phyloP scores from a whole-genome alignment of 2,888 invertebrate species.

The Ichneumon xanthorius region DNA sequence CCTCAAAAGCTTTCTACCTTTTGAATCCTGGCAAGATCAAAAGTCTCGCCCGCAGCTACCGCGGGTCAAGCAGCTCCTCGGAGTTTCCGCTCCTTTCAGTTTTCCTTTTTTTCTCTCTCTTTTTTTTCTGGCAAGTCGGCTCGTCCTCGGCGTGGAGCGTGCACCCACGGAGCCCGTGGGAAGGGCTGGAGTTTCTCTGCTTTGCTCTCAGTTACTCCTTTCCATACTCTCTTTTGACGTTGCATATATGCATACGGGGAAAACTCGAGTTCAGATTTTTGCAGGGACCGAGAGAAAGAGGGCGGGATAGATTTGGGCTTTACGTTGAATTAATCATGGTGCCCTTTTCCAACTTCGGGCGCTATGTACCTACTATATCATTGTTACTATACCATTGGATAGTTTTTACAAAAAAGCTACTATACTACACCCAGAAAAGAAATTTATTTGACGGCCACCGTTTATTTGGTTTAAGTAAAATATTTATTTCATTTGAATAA shows the following conservation, averaged over 20 bases:
- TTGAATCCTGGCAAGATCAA: slow-evolving; percentile 75
- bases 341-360: slow-evolving; percentile 25
- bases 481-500: too few species aligned
- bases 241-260: slow-evolving; percentile 41
- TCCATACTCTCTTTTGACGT: slow-evolving; percentile 50
- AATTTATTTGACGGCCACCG: too few species aligned
- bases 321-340: slow-evolving; percentile 55
- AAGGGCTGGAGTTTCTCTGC: slow-evolving; percentile 52
- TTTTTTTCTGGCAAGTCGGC: slow-evolving; percentile 32
- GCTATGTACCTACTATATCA: slow-evolving; percentile 34
- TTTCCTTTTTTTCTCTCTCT: slow-evolving; percentile 31
- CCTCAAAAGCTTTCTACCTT: slow-evolving; percentile 71
- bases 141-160: slow-evolving; percentile 41
- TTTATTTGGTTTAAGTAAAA: too few species aligned
- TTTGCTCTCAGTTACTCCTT: slow-evolving; percentile 37
- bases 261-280: slow-evolving; percentile 33
- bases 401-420: background rate
- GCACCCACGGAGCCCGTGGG: slow-evolving; percentile 50
- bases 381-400: slow-evolving; percentile 34
- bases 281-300: background rate
- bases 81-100: slow-evolving; percentile 41
- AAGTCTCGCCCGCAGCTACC: slow-evolving; percentile 72
- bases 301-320: slow-evolving; percentile 10
- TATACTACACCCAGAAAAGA: too few species aligned
- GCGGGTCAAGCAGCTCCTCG: slow-evolving; percentile 68